These are phyloP conservation scores for Cybosia mesomella DNA, from an alignment of 2,888 invertebrate species.

Conservation along the genomic window DNA sequence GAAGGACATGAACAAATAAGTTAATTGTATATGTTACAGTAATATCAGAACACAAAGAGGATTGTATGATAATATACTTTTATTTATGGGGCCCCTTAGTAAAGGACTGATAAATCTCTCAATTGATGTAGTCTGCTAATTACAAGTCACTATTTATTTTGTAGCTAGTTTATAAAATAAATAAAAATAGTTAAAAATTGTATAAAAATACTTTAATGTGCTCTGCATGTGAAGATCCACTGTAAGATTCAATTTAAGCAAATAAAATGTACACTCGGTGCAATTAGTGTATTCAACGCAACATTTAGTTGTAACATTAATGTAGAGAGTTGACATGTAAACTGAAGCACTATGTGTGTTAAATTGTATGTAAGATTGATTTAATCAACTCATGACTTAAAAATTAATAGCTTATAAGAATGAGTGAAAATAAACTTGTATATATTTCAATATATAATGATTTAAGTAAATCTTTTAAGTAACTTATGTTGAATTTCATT, in stretches of 20 bases:
- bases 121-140: constrained; percentile 36
- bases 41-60: constrained; percentile 35
- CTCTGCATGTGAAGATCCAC: constrained; percentile 36
- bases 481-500: constrained; percentile 82
- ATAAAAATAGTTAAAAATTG: constrained; percentile 29
- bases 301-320: constrained; percentile 67
- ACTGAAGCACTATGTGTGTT: constrained; percentile 73
- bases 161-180: constrained; percentile 37
- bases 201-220: constrained; percentile 41
- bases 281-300: constrained; percentile 71
- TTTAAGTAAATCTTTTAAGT: constrained; percentile 86
- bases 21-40: constrained; percentile 44
- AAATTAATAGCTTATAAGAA: constrained; percentile 78
- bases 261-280: constrained; percentile 69
- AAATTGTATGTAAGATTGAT: constrained; percentile 81
- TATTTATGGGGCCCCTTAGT: constrained; percentile 38
- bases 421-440: constrained; percentile 84
- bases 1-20: constrained; percentile 69
- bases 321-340: constrained; percentile 72
- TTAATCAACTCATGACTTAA: constrained; percentile 85
- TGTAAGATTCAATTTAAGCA: constrained; percentile 48
- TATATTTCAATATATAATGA: constrained; percentile 84
- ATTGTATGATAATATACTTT: constrained; percentile 37
- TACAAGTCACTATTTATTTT: constrained; percentile 38
- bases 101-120: constrained; percentile 46